Evolutionary conservation across 2,113 vertebrate genomes (phyloP).

Genomic region (Macquaria ambigua): DNA sequence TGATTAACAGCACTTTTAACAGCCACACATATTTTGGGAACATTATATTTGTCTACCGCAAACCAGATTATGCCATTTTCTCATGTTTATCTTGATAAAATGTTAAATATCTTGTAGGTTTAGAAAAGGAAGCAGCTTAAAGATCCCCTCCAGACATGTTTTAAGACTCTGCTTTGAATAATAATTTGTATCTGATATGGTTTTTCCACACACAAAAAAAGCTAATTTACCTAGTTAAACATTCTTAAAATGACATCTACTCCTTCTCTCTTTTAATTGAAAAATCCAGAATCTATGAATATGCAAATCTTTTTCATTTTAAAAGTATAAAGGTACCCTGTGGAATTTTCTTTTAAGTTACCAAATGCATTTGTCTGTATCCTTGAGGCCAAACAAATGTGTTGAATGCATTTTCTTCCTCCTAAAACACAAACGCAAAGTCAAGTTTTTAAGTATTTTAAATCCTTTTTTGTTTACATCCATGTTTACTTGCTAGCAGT

Average conservation of each 20-base stretch:
- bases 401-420: background rate
- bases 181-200: background rate
- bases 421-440: background rate
- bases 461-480: background rate
- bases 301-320: constrained; percentile 4
- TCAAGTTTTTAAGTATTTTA: background rate
- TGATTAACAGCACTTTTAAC: constrained; percentile 12
- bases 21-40: background rate
- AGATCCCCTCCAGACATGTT: background rate
- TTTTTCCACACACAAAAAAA: background rate
- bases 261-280: background rate
- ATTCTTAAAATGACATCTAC: background rate
- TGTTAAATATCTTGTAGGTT: background rate
- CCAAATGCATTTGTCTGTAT: background rate
- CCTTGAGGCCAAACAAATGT: background rate
- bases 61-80: background rate
- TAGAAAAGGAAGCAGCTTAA: background rate
- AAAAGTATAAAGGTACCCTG: background rate
- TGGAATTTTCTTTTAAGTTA: background rate
- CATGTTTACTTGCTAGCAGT: background rate
- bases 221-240: background rate
- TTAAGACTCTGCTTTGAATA: background rate
- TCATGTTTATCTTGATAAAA: background rate
- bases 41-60: constrained; percentile 1
- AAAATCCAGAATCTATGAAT: background rate